These are phyloP conservation scores for Umimayanthus chanpuru DNA, from an alignment of 92 coral and sea anemone species.

Conservation along the genomic window DNA sequence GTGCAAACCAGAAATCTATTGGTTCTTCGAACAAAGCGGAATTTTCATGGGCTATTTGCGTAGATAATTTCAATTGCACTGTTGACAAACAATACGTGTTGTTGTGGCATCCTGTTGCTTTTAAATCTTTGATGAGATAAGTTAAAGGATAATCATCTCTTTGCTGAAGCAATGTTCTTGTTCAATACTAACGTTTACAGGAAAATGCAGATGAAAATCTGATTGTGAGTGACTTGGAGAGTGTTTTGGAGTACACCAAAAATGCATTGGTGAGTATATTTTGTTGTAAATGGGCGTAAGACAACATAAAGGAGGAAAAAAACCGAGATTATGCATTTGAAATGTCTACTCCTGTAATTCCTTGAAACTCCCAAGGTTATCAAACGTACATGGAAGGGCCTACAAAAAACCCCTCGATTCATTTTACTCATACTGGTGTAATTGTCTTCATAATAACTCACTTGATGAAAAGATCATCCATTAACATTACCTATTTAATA, in stretches of 20 bases:
- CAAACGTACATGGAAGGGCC: neutral
- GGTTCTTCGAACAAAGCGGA: too few species aligned
- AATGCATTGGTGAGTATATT: conserved; percentile 74
- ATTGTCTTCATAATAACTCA: neutral
- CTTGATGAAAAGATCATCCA: neutral
- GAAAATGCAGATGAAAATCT: conserved; percentile 94
- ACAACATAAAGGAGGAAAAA: too few species aligned
- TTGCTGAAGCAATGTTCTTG: neutral
- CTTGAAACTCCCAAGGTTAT: neutral
- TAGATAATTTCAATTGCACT: too few species aligned
- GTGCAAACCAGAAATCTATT: too few species aligned
- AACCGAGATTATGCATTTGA: neutral
- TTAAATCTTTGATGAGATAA: too few species aligned
- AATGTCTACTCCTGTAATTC: neutral
- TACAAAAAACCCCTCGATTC: neutral
- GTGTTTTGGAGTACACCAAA: conserved; percentile 85
- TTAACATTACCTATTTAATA: too few species aligned
- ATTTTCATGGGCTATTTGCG: too few species aligned
- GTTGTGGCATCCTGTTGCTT: neutral
- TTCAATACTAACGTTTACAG: conserved; percentile 33
- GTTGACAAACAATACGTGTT: too few species aligned
- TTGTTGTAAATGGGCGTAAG: neutral
- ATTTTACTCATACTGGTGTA: neutral
- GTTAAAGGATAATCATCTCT: neutral
- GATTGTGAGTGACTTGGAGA: conserved; percentile 82